Evolutionary conservation across 2,888 invertebrate genomes (phyloP), one percentile per base, ranked within the genome.

Genomic region (Hecatera dysodea): DNA sequence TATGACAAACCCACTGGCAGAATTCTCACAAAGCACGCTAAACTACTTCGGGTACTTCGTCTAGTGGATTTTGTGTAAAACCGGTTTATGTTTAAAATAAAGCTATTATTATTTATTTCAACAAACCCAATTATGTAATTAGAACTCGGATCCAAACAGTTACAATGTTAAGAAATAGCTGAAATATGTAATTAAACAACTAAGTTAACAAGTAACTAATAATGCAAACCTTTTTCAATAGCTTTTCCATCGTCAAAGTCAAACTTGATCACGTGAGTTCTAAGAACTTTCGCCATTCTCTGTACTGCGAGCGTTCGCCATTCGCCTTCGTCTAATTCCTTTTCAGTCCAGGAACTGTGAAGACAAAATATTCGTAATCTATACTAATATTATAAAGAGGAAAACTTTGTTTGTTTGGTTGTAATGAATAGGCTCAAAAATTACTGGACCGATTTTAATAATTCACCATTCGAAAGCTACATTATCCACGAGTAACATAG

Each of bases 231-330:
- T 92, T 94, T 94, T 42, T 95, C 93, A 50, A 91, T 80, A 36
- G 91, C 81, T 72, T 91, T 92, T 48, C 85, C 88, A 48, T 92
- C 89, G 50, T 96, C 95, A 67, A 97, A 91, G 82, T 97, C 97
- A 72, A 98, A 96, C 91, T 97, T 97, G 70, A 98, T 91, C 15
- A 97, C 97, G 87, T 97, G 97, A 3, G 97, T 97, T 55, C 95
- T 94, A 11, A 97, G 93, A 19, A 97, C 94, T 84, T 96, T 96
- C 0, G 94, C 94, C 91, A 97, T 91, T 81, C 97, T 96, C 72
- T 95, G 93, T 24, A 97, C 87, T n/a, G 97, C 95, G n/a, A 96
- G 93, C n/a, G 96, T 93, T 3, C 96, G 94, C 97, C 97, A 97
- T 80, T 96, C 96, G 0, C 90, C 92, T 80, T 95, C 93, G 17